These are phyloP conservation scores for Sarcophaga subvicina DNA, from an alignment of 2,888 invertebrate species.

Conservation along the genomic window DNA sequence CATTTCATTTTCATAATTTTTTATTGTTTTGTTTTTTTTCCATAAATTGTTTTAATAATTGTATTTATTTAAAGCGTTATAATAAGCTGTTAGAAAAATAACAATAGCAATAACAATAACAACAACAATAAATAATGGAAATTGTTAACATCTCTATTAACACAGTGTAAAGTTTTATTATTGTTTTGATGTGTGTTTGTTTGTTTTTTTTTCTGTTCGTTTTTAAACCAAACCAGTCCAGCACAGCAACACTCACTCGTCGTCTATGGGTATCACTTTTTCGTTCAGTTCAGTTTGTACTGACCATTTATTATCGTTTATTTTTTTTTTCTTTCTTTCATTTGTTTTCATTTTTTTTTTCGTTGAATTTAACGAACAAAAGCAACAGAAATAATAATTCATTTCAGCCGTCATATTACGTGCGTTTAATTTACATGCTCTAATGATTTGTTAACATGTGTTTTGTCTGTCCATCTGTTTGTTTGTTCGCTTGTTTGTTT, in stretches of 20 bases:
- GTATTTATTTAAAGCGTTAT: slow-evolving; percentile 46
- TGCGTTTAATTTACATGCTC: slow-evolving; percentile 51
- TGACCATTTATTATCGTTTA: background rate
- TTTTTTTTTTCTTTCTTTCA: background rate
- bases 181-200: slow-evolving; percentile 1
- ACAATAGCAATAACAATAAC: background rate
- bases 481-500: background rate
- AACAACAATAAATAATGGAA: background rate
- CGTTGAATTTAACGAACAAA: background rate
- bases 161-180: background rate
- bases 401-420: slow-evolving; percentile 7
- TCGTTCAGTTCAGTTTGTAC: background rate
- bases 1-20: slow-evolving; percentile 5
- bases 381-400: background rate
- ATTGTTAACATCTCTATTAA: slow-evolving; percentile 1
- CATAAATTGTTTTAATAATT: slow-evolving; percentile 37
- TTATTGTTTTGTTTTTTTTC: slow-evolving; percentile 5
- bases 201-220: background rate
- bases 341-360: too few species aligned
- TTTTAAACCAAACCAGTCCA: too few species aligned
- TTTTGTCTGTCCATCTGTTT: background rate
- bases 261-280: background rate
- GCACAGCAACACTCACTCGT: too few species aligned
- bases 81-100: slow-evolving; percentile 39
- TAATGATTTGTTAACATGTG: slow-evolving; percentile 37